phyloP scores from a whole-genome alignment of 2,888 invertebrate genomes.

The Heliothis peltigera region DNA sequence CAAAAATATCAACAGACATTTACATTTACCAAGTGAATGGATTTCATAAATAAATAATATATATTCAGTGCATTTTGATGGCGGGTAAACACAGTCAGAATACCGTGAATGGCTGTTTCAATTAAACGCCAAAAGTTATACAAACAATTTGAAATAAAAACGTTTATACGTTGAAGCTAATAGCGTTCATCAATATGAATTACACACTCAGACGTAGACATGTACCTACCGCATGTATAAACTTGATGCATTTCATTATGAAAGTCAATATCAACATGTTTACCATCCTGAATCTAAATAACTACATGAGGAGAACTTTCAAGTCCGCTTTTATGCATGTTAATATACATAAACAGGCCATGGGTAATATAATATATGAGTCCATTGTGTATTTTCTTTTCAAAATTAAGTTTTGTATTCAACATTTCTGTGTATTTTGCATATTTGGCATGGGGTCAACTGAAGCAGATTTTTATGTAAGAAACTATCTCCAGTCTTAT shows the following conservation, averaged over 20 bases:
- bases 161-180: conserved; percentile 28
- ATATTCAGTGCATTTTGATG: conserved; percentile 48
- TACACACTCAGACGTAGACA: background rate
- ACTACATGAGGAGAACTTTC: conserved; percentile 14
- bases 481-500: background rate
- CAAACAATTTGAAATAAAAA: conserved; percentile 45
- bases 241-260: conserved; percentile 34
- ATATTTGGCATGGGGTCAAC: conserved; percentile 34
- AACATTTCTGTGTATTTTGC: conserved; percentile 14
- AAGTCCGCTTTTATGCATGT: conserved; percentile 22
- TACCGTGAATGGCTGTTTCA: conserved; percentile 52
- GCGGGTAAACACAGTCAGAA: conserved; percentile 49
- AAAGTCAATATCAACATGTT: conserved; percentile 37
- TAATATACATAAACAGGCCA: conserved; percentile 41
- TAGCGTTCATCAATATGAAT: conserved; percentile 30
- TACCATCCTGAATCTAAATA: conserved; percentile 19
- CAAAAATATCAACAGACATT: conserved; percentile 26
- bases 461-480: conserved; percentile 2
- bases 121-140: conserved; percentile 53
- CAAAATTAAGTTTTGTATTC: conserved; percentile 14
- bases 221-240: background rate
- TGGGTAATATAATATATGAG: conserved; percentile 22
- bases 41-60: conserved; percentile 44
- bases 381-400: conserved; percentile 8
- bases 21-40: conserved; percentile 24